A percentile compares a stretch with the other conserved stretches of the same genome.
Evolutionary conservation across 30 jellyfish, hydroid and myxozoan genomes (phyloP).

Genomic region (Aurelia sp.): DNA sequence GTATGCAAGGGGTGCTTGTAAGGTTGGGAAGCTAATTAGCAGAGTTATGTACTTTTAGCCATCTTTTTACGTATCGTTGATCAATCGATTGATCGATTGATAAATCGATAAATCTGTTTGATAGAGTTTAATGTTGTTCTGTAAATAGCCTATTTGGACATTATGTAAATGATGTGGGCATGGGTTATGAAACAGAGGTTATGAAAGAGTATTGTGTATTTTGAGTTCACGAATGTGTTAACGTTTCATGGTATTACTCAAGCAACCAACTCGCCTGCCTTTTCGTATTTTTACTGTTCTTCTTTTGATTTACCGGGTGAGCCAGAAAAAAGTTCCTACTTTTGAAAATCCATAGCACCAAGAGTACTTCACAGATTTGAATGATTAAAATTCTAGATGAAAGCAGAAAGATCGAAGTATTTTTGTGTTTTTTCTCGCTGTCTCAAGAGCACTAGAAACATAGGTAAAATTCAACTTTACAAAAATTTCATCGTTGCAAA

Average conservation of each 20-base stretch:
- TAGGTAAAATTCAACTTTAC: too few species aligned
- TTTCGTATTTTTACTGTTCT: background rate
- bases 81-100: background rate
- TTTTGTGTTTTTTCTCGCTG: too few species aligned
- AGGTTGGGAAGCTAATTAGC: conserved; percentile 11
- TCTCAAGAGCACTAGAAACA: too few species aligned
- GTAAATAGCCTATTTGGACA: conserved; percentile 67
- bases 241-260: background rate
- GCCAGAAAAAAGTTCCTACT: too few species aligned
- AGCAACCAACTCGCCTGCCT: too few species aligned
- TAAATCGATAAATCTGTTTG: background rate
- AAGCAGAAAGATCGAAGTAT: too few species aligned
- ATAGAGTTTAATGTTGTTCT: conserved; percentile 58
- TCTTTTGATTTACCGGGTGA: too few species aligned
- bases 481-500: too few species aligned
- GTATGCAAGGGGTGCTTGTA: conserved; percentile 12
- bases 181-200: conserved; percentile 83
- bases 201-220: conserved; percentile 70
- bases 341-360: too few species aligned
- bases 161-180: conserved; percentile 69
- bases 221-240: conserved; percentile 48
- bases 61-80: background rate
- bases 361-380: too few species aligned
- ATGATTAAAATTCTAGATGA: too few species aligned
- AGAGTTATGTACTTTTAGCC: conserved; percentile 12